Base-by-base conservation (phyloP, 2,113 vertebrate genomes). In the Mohoua ochrocephala region DNA sequence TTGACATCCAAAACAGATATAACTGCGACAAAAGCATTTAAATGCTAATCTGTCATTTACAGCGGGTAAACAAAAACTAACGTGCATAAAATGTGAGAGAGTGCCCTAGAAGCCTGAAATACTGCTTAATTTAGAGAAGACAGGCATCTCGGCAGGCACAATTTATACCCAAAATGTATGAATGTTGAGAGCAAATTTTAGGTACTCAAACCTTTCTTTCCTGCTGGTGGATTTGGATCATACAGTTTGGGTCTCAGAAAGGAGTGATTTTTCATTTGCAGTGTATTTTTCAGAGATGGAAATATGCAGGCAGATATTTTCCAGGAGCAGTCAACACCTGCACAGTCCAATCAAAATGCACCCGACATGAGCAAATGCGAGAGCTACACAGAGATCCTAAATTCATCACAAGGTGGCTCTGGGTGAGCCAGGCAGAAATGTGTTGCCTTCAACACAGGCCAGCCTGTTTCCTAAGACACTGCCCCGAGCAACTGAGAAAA, bases 31-130 rank as follows among this genome's bases (percentile, higher is more conserved):
- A 95, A 96, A 89, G 86, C 91, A 89, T 96, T 96, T 94, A 92
- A 95, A 96, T 96, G 91, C 89, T 96, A 94, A 96, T 95, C 96
- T 96, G 94, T 93, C 94, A 96, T 95, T 97, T 97, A 84, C 82
- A 93, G 76, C 3, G 26, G 73, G 95, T 96, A 95, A 97, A 97
- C 94, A 96, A 96, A 93, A 91, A 69, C 91, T 84, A 96, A 44
- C 6, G 1, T 1, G 8, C 65, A 87, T 89, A 84, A 93, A 94
- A 85, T 91, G 83, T 79, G 73, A 60, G 53, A 30, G 73, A 91
- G 71, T 44, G 41, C 68, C 77, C 64, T 56, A 73, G 79, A 89
- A 95, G 75, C 69, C 70, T 83, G 73, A 89, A 89, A 91, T 49
- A 64, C n/a, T 59, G 54, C 47, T 83, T 78, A 60, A 95, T 83